Base-by-base conservation (phyloP, 2,113 vertebrate genomes). In the Gallinago undulata region DNA sequence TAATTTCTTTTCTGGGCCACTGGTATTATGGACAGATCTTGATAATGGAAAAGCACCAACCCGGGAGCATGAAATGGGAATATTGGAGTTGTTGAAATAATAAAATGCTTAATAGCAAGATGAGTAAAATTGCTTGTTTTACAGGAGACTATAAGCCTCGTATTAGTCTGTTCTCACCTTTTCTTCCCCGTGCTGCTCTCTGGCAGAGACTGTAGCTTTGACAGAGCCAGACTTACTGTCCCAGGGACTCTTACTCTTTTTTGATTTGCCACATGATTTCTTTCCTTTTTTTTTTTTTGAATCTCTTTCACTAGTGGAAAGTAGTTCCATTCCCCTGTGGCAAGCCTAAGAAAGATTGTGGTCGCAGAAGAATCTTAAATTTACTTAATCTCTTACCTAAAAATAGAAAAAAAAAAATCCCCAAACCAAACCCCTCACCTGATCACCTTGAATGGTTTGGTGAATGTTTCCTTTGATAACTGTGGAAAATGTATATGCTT, bases 1-100 rank as follows among this genome's bases (percentile, higher is more conserved):
- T 97, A 96, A 97, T 98, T 97, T 96, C 33, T 97, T 97, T 97
- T 91, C 77, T 96, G 50, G 84, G 57, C 84, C 48, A 69, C 81
- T 92, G 88, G 24, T 94, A 89, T 78, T 93, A 87, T 91, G 90
- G 84, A 68, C 86, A 76, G 87, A 87, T 85, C 81, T 95, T 94
- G 91, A 84, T 94, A 94, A 94, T 75, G 64, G n/a, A 80, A 96
- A 94, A 88, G 19, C 45, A 87, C 2, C 14, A 91, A 89, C n/a
- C 18, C 1, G 13, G 68, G 57, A 93, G 53, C 68, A 53, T 64
- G 57, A 93, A 91, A 82, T 57, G 37, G 73, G 53, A 47, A 74
- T 95, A 89, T 22, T 91, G 57, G 39, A 95, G 78, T 90, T 50
- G 81, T 33, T 88, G 74, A 84, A 95, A 89, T 84, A 94, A 91